Percentiles rank a stretch among this genome's conserved stretches.
Evolutionary conservation across 1,140 invertebrate species (phyloP).

Genomic region (Antheraea mylitta): DNA sequence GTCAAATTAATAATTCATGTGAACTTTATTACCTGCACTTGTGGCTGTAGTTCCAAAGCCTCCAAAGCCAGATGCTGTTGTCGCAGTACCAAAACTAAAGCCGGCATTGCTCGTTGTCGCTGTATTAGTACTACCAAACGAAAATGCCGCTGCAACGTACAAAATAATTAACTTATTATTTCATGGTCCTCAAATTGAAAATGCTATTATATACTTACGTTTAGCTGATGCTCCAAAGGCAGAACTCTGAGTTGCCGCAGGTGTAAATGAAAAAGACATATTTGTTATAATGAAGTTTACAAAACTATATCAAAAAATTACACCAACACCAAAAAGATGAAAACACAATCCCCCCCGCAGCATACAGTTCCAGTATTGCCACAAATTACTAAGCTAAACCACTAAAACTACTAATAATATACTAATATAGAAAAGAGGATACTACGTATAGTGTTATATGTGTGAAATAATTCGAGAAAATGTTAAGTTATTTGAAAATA

Average conservation of each 20-base stretch:
- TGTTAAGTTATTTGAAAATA: no score
- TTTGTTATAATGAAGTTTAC: no score
- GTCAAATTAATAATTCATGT: neutral
- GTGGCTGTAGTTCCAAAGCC: conserved; percentile 74
- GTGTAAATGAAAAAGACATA: conserved; percentile 65
- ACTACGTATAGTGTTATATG: no score
- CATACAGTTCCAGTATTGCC: no score
- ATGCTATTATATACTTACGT: conserved; percentile 46
- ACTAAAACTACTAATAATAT: no score
- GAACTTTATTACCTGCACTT: conserved; percentile 43
- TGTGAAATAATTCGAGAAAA: no score
- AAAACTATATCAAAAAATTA: no score
- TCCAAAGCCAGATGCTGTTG: conserved; percentile 77
- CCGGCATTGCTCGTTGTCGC: conserved; percentile 66
- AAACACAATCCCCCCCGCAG: no score
- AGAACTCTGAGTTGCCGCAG: conserved; percentile 50
- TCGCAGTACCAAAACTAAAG: conserved; percentile 81
- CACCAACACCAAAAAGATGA: no score
- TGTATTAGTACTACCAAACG: conserved; percentile 62
- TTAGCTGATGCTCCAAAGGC: conserved; percentile 63
- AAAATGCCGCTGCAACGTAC: conserved; percentile 52
- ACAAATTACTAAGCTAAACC: no score
- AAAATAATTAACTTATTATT: neutral
- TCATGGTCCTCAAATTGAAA: conserved; percentile 1
- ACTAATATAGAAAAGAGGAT: no score